Percentiles rank a stretch among this genome's conserved stretches.
Conservation (phyloP, 2,888 invertebrate genomes). For the Maniola hyperantus region DNA sequence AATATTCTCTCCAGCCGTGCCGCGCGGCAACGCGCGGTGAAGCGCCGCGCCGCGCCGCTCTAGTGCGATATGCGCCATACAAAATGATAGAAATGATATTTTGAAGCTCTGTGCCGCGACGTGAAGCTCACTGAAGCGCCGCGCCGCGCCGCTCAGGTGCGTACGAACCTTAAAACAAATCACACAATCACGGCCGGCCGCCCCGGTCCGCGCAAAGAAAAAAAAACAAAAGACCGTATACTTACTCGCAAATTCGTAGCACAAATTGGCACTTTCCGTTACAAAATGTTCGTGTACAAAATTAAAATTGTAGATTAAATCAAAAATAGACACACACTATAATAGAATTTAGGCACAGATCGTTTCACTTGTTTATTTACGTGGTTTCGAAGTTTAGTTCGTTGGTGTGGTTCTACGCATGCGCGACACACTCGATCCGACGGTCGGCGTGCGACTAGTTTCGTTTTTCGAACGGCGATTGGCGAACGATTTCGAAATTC, state of each 20-base stretch:
- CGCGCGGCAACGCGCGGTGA: no score
- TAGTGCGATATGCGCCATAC: no score
- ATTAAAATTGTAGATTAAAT: slow-evolving; percentile 12
- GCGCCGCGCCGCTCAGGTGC: no score
- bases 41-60: no score
- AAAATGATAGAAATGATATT: no score
- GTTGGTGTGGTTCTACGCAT: slow-evolving; percentile 56
- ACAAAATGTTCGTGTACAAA: slow-evolving; percentile 18
- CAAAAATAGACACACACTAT: slow-evolving; percentile 41
- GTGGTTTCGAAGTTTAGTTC: slow-evolving; percentile 65
- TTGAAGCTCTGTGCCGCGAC: no score
- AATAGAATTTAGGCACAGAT: slow-evolving; percentile 52
- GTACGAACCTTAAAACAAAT: no score
- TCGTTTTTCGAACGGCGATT: slow-evolving; percentile 41
- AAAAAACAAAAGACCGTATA: slow-evolving; percentile 53
- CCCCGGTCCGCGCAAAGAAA: slow-evolving; percentile 55
- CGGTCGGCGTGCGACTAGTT: slow-evolving; percentile 62
- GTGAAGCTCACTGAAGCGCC: no score
- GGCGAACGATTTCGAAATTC: slow-evolving; percentile 32
- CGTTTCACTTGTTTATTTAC: slow-evolving; percentile 74
- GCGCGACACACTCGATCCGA: slow-evolving; percentile 57
- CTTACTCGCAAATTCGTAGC: slow-evolving; percentile 71
- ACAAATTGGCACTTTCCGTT: slow-evolving; percentile 54
- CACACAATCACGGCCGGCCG: slow-evolving; percentile 56
- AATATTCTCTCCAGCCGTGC: no score